Evolutionary conservation across 2,888 invertebrate species (phyloP).

Genomic region (Macrophya annulata): DNA sequence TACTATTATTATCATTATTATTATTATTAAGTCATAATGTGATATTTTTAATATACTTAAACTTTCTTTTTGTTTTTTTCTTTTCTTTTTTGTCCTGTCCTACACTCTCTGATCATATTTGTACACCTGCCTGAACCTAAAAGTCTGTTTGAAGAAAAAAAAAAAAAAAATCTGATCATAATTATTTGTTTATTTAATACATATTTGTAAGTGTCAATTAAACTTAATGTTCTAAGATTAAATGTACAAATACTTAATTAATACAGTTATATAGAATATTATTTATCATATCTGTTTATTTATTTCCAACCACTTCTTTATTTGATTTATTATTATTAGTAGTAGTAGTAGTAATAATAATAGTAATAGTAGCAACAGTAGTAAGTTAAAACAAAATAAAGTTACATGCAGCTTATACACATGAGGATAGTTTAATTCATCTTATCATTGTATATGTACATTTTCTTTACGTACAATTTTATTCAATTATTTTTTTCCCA

Average conservation of each 20-base stretch:
- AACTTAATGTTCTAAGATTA: conserved; percentile 59
- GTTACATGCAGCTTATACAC: background rate
- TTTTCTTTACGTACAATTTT: conserved; percentile 5
- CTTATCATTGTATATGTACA: background rate
- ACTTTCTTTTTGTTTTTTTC: conserved; percentile 58
- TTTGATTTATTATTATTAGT: background rate
- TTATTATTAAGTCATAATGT: conserved; percentile 64
- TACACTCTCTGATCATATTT: background rate
- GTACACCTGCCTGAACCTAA: background rate
- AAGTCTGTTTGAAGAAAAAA: background rate
- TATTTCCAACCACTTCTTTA: background rate
- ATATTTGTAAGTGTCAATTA: conserved; percentile 64
- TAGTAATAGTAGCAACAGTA: background rate
- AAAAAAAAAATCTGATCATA: conserved; percentile 62
- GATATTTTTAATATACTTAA: conserved; percentile 64
- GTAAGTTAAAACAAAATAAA: background rate
- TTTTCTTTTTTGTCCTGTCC: background rate
- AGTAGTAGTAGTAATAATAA: background rate
- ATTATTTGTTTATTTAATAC: conserved; percentile 66
- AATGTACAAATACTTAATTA: conserved; percentile 64
- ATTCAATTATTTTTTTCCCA: background rate
- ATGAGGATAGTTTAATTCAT: background rate
- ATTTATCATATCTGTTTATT: conserved; percentile 12
- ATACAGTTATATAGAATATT: conserved; percentile 36
- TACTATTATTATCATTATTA: conserved; percentile 52